Conservation (phyloP, 2,797 vertebrate genomes). For the Coccyzus lansbergi region DNA sequence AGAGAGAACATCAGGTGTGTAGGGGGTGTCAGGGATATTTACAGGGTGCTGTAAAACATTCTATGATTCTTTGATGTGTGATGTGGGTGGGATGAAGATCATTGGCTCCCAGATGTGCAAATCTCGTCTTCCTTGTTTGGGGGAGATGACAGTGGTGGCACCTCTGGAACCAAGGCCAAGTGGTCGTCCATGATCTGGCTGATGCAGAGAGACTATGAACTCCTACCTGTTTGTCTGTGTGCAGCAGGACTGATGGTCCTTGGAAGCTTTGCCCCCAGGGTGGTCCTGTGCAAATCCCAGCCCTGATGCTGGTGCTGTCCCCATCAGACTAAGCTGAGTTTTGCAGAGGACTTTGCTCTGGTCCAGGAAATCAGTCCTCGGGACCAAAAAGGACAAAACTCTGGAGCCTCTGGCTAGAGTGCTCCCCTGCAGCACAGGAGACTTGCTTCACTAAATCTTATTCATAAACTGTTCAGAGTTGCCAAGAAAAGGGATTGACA, state of each 20-base stretch:
- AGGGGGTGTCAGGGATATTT: rapidly evolving
- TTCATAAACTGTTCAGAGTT: rapidly evolving
- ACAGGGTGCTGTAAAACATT: background rate
- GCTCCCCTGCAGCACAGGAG: background rate
- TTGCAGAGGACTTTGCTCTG: background rate
- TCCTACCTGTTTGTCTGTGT: rapidly evolving
- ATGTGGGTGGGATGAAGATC: background rate
- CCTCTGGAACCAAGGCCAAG: background rate
- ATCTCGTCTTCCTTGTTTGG: background rate
- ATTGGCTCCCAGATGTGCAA: background rate
- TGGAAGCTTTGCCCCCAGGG: background rate
- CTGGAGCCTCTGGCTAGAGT: background rate
- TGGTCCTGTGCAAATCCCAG: background rate
- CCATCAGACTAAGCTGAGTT: background rate
- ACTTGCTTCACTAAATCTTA: background rate
- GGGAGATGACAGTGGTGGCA: rapidly evolving
- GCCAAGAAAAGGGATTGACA: background rate
- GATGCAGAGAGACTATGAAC: background rate
- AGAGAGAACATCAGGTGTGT: background rate
- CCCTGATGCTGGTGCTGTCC: background rate
- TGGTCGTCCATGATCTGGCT: background rate
- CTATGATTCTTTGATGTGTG: too few species aligned
- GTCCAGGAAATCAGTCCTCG: background rate
- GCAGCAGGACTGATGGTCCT: background rate
- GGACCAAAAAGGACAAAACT: background rate